phyloP scores from a whole-genome alignment of 2,113 vertebrate genomes.

The Cygnus buccinator region DNA sequence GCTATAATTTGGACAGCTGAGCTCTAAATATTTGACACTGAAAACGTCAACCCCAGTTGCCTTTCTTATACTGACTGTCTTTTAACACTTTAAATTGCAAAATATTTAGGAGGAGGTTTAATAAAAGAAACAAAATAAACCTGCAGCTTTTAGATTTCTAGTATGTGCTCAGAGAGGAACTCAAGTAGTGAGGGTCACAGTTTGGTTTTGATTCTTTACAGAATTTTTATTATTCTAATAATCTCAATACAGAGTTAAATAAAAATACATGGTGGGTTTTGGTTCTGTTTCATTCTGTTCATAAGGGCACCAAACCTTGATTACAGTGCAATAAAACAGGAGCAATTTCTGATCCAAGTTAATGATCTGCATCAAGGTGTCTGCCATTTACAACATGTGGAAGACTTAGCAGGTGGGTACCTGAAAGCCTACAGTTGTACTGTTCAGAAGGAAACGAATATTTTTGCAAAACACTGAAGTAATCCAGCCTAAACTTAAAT shows the following conservation, averaged over 20 bases:
- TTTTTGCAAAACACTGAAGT: background rate
- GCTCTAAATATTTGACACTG: background rate
- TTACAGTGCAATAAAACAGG: background rate
- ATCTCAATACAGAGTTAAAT: background rate
- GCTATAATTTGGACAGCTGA: background rate
- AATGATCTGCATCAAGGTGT: background rate
- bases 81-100: background rate
- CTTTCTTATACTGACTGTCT: background rate
- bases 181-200: background rate
- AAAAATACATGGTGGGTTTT: background rate
- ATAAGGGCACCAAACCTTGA: background rate
- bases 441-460: background rate
- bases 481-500: background rate
- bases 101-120: background rate
- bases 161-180: background rate
- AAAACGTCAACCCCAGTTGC: background rate
- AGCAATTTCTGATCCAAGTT: background rate
- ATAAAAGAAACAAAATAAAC: background rate
- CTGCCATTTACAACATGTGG: background rate
- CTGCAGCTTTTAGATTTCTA: background rate
- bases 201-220: background rate
- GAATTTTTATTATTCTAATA: background rate
- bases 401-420: background rate
- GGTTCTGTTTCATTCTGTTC: background rate
- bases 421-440: background rate